Evolutionary conservation across 2,888 invertebrate genomes (phyloP), one percentile per base, ranked within the genome.

Genomic region (Synanthedon formicaeformis): DNA sequence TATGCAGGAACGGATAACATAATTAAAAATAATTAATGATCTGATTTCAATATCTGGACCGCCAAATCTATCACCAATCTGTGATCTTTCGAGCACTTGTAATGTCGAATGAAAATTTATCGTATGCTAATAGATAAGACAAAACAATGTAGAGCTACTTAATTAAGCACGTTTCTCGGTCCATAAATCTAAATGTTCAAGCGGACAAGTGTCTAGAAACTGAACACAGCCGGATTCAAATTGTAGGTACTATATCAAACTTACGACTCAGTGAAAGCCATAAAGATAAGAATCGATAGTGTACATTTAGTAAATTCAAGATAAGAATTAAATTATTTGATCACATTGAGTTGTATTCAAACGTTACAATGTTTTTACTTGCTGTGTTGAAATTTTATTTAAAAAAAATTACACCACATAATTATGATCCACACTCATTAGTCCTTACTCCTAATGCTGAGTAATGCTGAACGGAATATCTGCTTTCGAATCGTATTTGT

Each of bases 91-190:
- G 49, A 18, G 16, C 49, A 8, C 16, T 18, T 12, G 49, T 49
- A 18, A 49, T 18, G 18, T 27, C 61, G 67, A 73, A 73, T 71
- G 73, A 78, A 72, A 66, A 65, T 61, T 61, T 63, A 59, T 64
- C 61, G 68, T 68, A 76, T 75, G 73, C 55, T 71, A 73, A 76
- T 75, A 61, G 60, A 56, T 58, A 62, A 62, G 56, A 60, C 62
- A 64, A 71, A 71, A 78, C 75, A 77, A 76, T 79, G 68, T 72
- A 74, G 69, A 67, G 73, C 76, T 76, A 73, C 75, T 81, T 81
- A 75, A 84, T 84, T 81, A 83, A 71, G 71, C 71, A 80, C 78
- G 78, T 71, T 77, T 80, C 76, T 81, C 78, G 76, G 71, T 79
- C 78, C 82, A 85, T 84, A 81, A 80, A 83, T 85, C 71, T 81